Conservation (phyloP, 2,888 invertebrate species). For the Drosophila eohydei region DNA sequence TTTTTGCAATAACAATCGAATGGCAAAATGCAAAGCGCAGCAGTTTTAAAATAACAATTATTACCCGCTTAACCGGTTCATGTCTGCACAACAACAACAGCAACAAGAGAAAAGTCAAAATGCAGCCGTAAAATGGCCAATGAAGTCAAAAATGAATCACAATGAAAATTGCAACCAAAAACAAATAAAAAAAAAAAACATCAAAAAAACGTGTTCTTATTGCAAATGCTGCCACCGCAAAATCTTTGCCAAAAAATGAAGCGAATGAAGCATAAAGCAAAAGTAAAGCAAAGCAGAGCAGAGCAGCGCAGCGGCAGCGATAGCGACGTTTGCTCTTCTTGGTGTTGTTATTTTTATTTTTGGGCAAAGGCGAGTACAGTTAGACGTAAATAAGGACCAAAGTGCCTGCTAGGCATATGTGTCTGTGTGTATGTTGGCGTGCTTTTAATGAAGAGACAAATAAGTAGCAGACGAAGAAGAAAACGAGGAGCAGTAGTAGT, state of each 20-base stretch:
- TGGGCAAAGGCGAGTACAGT: slow-evolving; percentile 39
- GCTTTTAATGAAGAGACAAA: slow-evolving; percentile 53
- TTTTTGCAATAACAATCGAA: slow-evolving; percentile 45
- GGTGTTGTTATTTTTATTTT: slow-evolving; percentile 22
- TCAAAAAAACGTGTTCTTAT: slow-evolving; percentile 47
- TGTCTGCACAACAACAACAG: slow-evolving; percentile 38
- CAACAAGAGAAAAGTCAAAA: slow-evolving; percentile 19
- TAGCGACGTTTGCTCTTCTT: slow-evolving; percentile 19
- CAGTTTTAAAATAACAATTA: slow-evolving; percentile 47
- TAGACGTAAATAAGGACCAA: slow-evolving; percentile 52
- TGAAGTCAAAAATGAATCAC: slow-evolving; percentile 56
- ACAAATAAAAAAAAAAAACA: slow-evolving; percentile 14
- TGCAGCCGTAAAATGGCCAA: slow-evolving; percentile 43
- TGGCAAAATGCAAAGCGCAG: slow-evolving; percentile 42
- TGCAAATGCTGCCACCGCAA: slow-evolving; percentile 27
- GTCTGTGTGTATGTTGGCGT: slow-evolving; percentile 16
- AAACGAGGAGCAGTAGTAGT: slow-evolving; percentile 14
- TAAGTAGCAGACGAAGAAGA: slow-evolving; percentile 20
- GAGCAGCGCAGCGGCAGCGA: slow-evolving; percentile 21
- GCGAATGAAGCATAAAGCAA: slow-evolving; percentile 13
- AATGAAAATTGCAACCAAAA: slow-evolving; percentile 54
- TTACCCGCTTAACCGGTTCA: slow-evolving; percentile 53
- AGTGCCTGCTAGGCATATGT: slow-evolving; percentile 2
- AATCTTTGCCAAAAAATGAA: slow-evolving; percentile 34
- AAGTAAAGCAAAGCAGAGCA: slow-evolving; percentile 27